Evolutionary conservation across 2,113 vertebrate species (phyloP).

Genomic region (Nothobranchius kuhntae): DNA sequence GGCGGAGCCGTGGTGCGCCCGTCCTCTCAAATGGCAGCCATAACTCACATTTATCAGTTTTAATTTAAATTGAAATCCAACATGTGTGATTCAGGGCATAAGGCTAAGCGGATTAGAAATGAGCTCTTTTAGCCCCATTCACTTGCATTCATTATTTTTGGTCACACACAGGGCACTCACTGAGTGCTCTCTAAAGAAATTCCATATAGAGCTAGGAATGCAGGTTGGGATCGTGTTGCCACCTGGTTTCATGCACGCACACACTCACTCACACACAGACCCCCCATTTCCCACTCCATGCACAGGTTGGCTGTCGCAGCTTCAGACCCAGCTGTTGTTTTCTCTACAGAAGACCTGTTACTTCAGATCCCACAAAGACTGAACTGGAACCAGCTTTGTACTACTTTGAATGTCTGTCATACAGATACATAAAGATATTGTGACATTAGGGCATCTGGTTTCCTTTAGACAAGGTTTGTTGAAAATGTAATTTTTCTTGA

Average conservation of each 20-base stretch:
- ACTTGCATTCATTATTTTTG: too few relatives aligned
- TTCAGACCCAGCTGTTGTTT: slow-evolving; percentile 72
- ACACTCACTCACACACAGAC: background rate
- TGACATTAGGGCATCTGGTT: background rate
- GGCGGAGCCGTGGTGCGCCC: too few relatives aligned
- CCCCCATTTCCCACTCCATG: slow-evolving; percentile 31
- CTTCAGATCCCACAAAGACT: slow-evolving; percentile 40
- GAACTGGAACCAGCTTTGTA: slow-evolving; percentile 9
- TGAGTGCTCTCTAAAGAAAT: slow-evolving; percentile 8
- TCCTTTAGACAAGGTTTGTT: background rate
- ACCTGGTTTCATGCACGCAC: slow-evolving; percentile 28
- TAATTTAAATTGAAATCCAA: too few relatives aligned
- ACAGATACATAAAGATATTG: background rate
- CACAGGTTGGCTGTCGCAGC: slow-evolving; percentile 40
- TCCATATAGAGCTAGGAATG: slow-evolving; percentile 53
- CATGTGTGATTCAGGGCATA: too few relatives aligned
- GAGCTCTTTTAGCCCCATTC: too few relatives aligned
- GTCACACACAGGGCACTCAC: background rate
- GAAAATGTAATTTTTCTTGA: background rate
- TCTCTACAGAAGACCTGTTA: slow-evolving; percentile 65
- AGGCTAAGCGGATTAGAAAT: too few relatives aligned
- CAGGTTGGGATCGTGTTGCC: slow-evolving; percentile 37
- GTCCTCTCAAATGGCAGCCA: too few relatives aligned
- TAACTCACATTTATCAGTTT: too few relatives aligned
- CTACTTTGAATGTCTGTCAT: too few relatives aligned